A percentile compares a stretch with the other conserved stretches of the same genome.
phyloP scores from a whole-genome alignment of 2,113 vertebrate genomes.

The Ceyx melanurus region DNA sequence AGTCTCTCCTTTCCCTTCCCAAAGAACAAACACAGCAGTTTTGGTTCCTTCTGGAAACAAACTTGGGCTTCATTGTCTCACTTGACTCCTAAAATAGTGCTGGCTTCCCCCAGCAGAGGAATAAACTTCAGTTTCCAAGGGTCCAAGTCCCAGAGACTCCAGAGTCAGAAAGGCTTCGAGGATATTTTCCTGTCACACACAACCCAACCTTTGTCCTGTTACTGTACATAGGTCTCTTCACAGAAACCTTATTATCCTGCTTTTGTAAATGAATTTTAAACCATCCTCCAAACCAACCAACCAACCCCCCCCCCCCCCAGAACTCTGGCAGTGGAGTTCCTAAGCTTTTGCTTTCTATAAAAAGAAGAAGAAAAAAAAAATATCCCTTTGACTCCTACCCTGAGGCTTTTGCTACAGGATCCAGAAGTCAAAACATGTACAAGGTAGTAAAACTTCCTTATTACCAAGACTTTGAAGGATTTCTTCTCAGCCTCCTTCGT shows the following conservation, averaged over 20 bases:
- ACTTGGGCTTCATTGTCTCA: conserved; percentile 54
- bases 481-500: conserved; percentile 60
- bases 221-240: conserved; percentile 56
- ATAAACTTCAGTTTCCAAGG: conserved; percentile 66
- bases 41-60: conserved; percentile 70
- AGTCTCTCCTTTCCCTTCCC: conserved; percentile 60
- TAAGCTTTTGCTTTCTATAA: conserved; percentile 46
- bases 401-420: conserved; percentile 48
- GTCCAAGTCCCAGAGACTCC: conserved; percentile 78
- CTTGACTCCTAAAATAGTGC: conserved; percentile 31
- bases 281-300: not conserved
- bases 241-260: conserved; percentile 52
- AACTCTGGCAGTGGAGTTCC: conserved; percentile 52
- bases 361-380: not conserved
- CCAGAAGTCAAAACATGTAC: conserved; percentile 52
- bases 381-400: conserved; percentile 41
- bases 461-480: conserved; percentile 41
- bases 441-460: conserved; percentile 54
- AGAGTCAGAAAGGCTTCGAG: conserved; percentile 50
- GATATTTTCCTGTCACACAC: conserved; percentile 50
- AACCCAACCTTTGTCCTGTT: conserved; percentile 51
- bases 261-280: conserved; percentile 65
- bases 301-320: not conserved
- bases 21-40: conserved; percentile 52
- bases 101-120: conserved; percentile 61